phyloP scores from a whole-genome alignment of 2,113 vertebrate species.

The Crotophaga sulcirostris region DNA sequence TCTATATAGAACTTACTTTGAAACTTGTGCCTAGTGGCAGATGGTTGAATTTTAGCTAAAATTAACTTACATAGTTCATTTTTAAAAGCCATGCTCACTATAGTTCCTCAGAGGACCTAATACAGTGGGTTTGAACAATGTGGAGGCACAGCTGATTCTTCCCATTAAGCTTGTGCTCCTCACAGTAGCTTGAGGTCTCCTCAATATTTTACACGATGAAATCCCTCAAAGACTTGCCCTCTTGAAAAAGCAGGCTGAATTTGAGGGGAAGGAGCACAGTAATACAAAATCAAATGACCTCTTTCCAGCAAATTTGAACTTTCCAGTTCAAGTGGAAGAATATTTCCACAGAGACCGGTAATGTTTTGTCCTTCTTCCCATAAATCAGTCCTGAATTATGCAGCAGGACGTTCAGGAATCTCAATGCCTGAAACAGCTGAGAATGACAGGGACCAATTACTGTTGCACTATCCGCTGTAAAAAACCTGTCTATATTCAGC shows the following conservation, averaged over 20 bases:
- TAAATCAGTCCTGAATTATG: neutral
- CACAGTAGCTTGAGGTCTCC: neutral
- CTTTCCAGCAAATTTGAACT: neutral
- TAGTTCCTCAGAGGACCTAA: neutral
- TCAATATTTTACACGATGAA: neutral
- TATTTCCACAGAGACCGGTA: neutral
- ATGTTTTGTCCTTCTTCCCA: neutral
- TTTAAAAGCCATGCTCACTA: neutral
- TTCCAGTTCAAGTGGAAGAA: neutral
- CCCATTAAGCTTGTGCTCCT: neutral
- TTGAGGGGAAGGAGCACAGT: neutral
- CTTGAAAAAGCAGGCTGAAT: neutral
- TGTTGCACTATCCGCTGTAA: neutral
- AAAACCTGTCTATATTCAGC: neutral
- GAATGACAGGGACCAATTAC: neutral
- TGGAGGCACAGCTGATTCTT: neutral
- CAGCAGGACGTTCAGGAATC: neutral
- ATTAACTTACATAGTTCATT: neutral
- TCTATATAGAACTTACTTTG: neutral
- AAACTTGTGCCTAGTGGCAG: accelerated
- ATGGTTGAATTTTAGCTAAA: neutral
- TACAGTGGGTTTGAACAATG: neutral
- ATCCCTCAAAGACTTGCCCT: neutral
- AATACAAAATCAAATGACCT: neutral
- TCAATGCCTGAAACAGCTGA: neutral